Percentiles rank a stretch among this genome's conserved stretches.
phyloP scores from a whole-genome alignment of 2,113 vertebrate species.

The Podarcis raffonei region DNA sequence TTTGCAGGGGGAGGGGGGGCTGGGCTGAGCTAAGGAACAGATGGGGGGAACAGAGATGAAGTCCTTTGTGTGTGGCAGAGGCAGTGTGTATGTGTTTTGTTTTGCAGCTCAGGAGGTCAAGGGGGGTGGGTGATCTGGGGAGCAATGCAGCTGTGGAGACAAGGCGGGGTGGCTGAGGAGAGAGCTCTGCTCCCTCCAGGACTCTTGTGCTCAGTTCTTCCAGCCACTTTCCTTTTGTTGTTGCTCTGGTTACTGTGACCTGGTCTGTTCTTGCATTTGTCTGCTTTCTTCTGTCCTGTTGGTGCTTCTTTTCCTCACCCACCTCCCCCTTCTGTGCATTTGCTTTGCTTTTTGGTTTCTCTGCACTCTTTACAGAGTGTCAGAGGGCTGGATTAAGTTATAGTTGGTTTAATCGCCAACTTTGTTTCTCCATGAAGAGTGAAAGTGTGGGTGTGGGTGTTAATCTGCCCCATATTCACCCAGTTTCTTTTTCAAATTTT shows the following conservation, averaged over 20 bases:
- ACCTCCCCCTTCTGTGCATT: constrained; percentile 2
- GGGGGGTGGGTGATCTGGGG: constrained; percentile 27
- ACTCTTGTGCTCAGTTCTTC: constrained; percentile 41
- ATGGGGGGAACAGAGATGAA: background rate
- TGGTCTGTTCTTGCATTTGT: constrained; percentile 57
- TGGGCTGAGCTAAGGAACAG: constrained; percentile 8
- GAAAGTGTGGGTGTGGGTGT: background rate
- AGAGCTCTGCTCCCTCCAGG: constrained; percentile 38
- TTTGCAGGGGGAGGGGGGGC: background rate
- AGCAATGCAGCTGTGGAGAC: constrained; percentile 54
- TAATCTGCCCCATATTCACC: background rate
- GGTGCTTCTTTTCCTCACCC: constrained; percentile 43
- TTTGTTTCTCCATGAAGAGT: background rate
- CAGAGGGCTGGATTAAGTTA: background rate
- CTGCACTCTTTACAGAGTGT: background rate
- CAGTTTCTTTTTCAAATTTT: no score
- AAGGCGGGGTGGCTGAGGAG: constrained; percentile 45
- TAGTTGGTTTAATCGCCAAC: background rate
- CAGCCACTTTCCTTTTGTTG: constrained; percentile 74
- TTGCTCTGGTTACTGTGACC: constrained; percentile 63
- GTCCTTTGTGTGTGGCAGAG: constrained; percentile 21
- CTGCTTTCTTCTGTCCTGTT: constrained; percentile 50
- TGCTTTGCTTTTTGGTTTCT: background rate
- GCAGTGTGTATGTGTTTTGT: constrained; percentile 6
- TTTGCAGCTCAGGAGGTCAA: constrained; percentile 50